Evolutionary conservation across 2,888 invertebrate species (phyloP).

Genomic region (Scrobipalpa atriplicella): DNA sequence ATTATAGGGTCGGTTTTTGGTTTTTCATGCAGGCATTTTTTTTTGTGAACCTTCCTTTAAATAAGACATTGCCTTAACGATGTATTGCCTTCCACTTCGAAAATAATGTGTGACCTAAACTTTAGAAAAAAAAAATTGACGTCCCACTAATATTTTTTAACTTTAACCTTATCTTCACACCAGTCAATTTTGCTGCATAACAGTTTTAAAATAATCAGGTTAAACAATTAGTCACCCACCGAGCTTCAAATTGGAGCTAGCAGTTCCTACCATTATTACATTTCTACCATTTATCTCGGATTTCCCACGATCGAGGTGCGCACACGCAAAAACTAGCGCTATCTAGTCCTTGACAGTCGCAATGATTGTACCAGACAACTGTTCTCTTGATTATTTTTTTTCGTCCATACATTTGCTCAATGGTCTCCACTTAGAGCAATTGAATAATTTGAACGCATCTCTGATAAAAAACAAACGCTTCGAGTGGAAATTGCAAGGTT

Average conservation of each 20-base stretch:
- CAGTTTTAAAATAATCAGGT: neutral
- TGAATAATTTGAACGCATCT: constrained; percentile 22
- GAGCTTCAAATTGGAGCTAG: constrained; percentile 16
- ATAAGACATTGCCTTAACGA: too few species aligned
- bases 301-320: constrained; percentile 33
- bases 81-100: too few species aligned
- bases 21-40: too few species aligned
- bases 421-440: constrained; percentile 25
- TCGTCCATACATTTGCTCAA: constrained; percentile 21
- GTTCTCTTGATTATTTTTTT: constrained; percentile 28
- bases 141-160: too few species aligned
- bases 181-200: neutral
- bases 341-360: constrained; percentile 38
- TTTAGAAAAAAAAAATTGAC: too few species aligned
- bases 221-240: constrained; percentile 14
- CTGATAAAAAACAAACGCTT: constrained; percentile 17
- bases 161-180: neutral
- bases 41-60: too few species aligned
- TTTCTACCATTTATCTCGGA: constrained; percentile 23
- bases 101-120: too few species aligned
- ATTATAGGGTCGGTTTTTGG: too few species aligned
- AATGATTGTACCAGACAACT: constrained; percentile 31
- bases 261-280: constrained; percentile 19
- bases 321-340: constrained; percentile 33
- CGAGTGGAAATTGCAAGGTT: constrained; percentile 13